Evolutionary conservation across 2,113 vertebrate species (phyloP).

Genomic region (Gobio gobio): DNA sequence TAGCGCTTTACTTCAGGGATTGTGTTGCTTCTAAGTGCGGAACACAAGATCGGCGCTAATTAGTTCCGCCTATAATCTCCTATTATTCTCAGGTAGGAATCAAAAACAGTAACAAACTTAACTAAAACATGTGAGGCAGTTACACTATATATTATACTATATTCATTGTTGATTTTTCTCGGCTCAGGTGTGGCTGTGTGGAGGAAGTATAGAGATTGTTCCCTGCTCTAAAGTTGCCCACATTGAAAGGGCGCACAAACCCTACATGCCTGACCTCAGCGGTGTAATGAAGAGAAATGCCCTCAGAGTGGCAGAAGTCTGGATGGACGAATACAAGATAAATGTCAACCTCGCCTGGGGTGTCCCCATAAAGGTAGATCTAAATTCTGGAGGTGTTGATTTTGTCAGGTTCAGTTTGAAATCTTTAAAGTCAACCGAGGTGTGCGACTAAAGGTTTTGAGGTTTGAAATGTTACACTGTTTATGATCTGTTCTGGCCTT

Average conservation of each 20-base stretch:
- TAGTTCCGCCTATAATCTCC: too few relatives aligned
- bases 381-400: background rate
- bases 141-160: background rate
- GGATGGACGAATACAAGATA: conserved; percentile 82
- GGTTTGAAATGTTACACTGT: background rate
- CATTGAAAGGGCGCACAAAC: conserved; percentile 77
- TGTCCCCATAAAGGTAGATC: conserved; percentile 70
- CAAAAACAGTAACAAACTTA: too few relatives aligned
- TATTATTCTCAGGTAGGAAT: too few relatives aligned
- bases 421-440: background rate
- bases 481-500: background rate
- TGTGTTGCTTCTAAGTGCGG: too few relatives aligned
- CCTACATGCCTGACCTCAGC: conserved; percentile 71
- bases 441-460: background rate
- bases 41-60: too few relatives aligned
- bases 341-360: conserved; percentile 81
- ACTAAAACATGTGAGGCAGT: too few relatives aligned
- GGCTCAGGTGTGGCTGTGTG: conserved; percentile 81
- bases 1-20: too few relatives aligned
- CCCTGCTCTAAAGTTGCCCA: conserved; percentile 81
- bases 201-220: conserved; percentile 81
- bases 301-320: conserved; percentile 77
- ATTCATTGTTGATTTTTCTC: background rate
- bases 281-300: conserved; percentile 71
- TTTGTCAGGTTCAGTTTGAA: background rate